A percentile compares a stretch with the other conserved stretches of the same genome.
Evolutionary conservation across 1,140 invertebrate genomes (phyloP).

Genomic region (Campoletis sonorensis): DNA sequence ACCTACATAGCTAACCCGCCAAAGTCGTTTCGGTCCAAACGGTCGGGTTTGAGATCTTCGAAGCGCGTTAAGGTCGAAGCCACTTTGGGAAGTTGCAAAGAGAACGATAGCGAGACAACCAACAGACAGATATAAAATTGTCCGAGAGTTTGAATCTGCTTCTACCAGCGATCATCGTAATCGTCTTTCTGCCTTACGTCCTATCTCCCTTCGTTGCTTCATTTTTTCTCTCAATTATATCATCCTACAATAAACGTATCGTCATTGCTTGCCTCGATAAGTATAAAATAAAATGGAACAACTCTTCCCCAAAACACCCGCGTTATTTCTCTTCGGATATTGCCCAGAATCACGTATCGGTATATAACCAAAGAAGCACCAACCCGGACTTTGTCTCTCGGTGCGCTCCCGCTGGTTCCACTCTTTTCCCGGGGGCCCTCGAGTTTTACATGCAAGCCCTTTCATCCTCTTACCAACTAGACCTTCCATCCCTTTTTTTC

Average conservation of each 20-base stretch:
- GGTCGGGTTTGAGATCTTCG: slow-evolving; percentile 31
- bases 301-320: too few relatives aligned
- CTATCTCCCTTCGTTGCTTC: neutral
- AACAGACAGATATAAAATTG: neutral
- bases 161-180: slow-evolving; percentile 41
- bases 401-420: slow-evolving; percentile 31
- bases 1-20: neutral
- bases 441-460: slow-evolving; percentile 34
- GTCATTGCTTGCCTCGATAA: too few relatives aligned
- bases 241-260: too few relatives aligned
- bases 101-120: slow-evolving; percentile 4
- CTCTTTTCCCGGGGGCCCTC: slow-evolving; percentile 45
- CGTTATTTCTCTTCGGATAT: neutral
- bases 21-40: slow-evolving; percentile 30
- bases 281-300: too few relatives aligned
- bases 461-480: slow-evolving; percentile 20
- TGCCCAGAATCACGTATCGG: neutral
- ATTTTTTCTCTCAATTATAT: too few relatives aligned
- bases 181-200: slow-evolving; percentile 12
- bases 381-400: slow-evolving; percentile 39
- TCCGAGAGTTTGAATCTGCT: neutral
- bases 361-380: slow-evolving; percentile 16
- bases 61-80: slow-evolving; percentile 43
- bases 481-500: neutral
- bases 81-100: slow-evolving; percentile 32